Base-by-base conservation (phyloP, 2,888 invertebrate species). In the Cyrtodaria siliqua region DNA sequence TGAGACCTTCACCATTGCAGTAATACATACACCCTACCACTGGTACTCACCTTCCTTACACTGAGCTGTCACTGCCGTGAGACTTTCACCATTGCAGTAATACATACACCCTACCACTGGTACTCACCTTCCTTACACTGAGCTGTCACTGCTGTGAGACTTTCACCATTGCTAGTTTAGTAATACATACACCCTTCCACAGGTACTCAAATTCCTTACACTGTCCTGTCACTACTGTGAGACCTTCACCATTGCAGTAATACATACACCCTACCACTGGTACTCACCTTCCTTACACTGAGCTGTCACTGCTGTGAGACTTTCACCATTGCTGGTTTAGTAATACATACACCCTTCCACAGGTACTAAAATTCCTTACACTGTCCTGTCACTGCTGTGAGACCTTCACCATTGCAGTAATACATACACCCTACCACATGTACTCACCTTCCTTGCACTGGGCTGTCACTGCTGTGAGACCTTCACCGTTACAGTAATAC, bases 111-210 rank as follows among this genome's bases (percentile, higher is more conserved):
- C n/a, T n/a, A n/a, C n/a, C n/a, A n/a, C n/a, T 12, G 12, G n/a
- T 14, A 59, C 60, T 18, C 71, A 91, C 92, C 92, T 83, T 84
- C 83, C 74, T 83, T 86, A 71, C 92, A 92, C 0, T 80, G 88
- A 26, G 91, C 92, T 29, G 85, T 87, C 16, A 91, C 88, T 16
- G 79, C 76, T 1, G 84, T 85, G 16, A 92, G 80, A 23, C 87
- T 91, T n/a, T 83, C 78, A 29, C 88, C 89, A 60, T 87, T 87
- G 77, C 92, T n/a, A n/a, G n/a, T n/a, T n/a, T n/a, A 92, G 81
- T 89, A 92, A 62, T 86, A 86, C 2, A n/a, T n/a, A n/a, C 33
- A 33, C 4, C 12, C 33, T 33, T 33, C 33, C 33, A 4, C 33
- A 33, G 12, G 33, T n/a, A 60, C 61, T 20, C 72, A 91, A 92